A percentile compares a stretch with the other conserved stretches of the same genome.
Conservation (phyloP, 2,888 invertebrate species). For the Hemicrepidius hirtus region DNA sequence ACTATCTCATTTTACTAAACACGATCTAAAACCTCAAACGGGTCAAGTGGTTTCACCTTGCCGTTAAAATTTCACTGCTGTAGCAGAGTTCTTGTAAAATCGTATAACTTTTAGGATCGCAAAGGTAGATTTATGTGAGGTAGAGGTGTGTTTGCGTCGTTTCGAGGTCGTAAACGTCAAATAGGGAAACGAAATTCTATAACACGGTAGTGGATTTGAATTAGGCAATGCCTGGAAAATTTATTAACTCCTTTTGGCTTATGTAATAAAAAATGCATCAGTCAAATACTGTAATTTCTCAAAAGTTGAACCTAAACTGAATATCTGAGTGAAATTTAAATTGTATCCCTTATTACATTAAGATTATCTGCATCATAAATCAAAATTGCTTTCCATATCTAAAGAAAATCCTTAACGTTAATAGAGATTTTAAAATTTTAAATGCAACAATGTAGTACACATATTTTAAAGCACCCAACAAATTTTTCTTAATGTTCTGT, state of each 20-base stretch:
- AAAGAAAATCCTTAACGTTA: background rate
- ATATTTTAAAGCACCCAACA: no score
- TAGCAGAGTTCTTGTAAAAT: conserved; percentile 25
- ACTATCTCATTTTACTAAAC: background rate
- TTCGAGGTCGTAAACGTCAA: conserved; percentile 37
- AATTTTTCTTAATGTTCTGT: conserved; percentile 20
- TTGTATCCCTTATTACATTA: no score
- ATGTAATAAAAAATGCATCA: background rate
- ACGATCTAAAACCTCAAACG: background rate
- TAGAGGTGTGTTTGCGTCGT: conserved; percentile 35
- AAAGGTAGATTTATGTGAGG: conserved; percentile 34
- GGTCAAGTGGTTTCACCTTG: conserved; percentile 28
- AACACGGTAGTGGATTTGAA: conserved; percentile 32
- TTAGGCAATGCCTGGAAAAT: conserved; percentile 11
- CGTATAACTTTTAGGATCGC: conserved; percentile 32
- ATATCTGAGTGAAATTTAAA: no score
- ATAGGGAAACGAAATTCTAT: conserved; percentile 30
- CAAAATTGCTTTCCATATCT: background rate
- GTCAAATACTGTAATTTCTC: no score
- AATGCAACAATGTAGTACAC: no score
- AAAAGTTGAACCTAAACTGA: no score
- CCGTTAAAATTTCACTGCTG: conserved; percentile 24
- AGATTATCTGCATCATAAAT: no score
- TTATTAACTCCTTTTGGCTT: conserved; percentile 21
- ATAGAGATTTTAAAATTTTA: no score